These are phyloP conservation scores for Heteronetta atricapilla DNA, from an alignment of 2,113 vertebrate genomes.

Conservation along the genomic window DNA sequence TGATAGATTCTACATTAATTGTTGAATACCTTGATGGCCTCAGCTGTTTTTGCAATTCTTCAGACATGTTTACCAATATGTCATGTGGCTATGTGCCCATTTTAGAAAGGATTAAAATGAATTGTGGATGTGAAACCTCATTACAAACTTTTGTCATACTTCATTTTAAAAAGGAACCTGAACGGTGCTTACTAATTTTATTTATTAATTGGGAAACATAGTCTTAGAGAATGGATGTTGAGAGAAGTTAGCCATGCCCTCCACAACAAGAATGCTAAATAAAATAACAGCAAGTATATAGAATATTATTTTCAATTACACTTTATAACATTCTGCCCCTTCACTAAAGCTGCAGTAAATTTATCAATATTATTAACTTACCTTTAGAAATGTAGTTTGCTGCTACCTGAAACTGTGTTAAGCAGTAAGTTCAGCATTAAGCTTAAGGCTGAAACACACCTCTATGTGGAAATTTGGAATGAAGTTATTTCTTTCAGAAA, in stretches of 20 bases:
- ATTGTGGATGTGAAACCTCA: not conserved
- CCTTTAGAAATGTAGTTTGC: not conserved
- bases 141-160: not conserved
- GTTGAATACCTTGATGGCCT: not conserved
- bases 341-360: slow-evolving; percentile 7
- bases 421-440: not conserved
- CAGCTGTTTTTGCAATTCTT: slow-evolving; percentile 32
- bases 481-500: not conserved
- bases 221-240: not conserved
- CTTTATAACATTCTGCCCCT: not conserved
- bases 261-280: not conserved
- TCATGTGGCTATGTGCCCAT: not conserved
- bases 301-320: not conserved
- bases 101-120: slow-evolving; percentile 44
- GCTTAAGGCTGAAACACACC: not conserved
- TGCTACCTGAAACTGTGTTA: not conserved
- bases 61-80: slow-evolving; percentile 53
- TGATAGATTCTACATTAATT: slow-evolving; percentile 65
- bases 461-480: not conserved
- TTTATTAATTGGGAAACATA: slow-evolving; percentile 43
- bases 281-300: not conserved
- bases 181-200: not conserved
- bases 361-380: not conserved
- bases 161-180: slow-evolving; percentile 3
- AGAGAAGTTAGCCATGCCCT: not conserved